Conservation (phyloP, 2,113 vertebrate genomes). For the Ciconia stormi region DNA sequence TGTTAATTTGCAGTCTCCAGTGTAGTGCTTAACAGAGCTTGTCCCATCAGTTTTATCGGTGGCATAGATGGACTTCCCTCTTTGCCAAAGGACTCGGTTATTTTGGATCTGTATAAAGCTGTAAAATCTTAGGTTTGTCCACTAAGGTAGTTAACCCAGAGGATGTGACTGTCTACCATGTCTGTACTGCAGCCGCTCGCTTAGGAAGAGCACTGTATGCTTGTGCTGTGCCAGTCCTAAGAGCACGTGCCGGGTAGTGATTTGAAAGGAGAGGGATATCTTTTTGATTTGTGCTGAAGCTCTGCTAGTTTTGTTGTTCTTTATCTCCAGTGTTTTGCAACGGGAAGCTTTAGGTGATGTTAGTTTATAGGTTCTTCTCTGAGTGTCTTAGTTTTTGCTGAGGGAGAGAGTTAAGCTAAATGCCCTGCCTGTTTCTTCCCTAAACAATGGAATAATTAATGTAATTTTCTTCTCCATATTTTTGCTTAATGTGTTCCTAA, state of each 20-base stretch:
- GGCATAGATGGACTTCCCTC: background rate
- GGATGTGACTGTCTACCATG: background rate
- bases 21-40: background rate
- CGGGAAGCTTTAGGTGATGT: background rate
- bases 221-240: background rate
- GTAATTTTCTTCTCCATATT: background rate
- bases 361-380: background rate
- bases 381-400: background rate
- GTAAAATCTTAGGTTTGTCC: background rate
- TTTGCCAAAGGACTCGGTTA: background rate
- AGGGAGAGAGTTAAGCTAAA: background rate
- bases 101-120: background rate
- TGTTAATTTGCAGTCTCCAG: background rate
- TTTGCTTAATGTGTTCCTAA: background rate
- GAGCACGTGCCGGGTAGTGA: background rate
- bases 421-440: background rate
- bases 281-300: background rate
- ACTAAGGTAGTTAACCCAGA: background rate
- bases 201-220: background rate
- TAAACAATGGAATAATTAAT: slow-evolving; percentile 1
- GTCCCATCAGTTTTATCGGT: background rate
- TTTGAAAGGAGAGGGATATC: background rate
- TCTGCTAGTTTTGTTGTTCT: background rate
- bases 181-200: background rate
- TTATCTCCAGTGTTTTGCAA: background rate